phyloP scores from a whole-genome alignment of 2,797 vertebrate species.

The Trachurus trachurus region DNA sequence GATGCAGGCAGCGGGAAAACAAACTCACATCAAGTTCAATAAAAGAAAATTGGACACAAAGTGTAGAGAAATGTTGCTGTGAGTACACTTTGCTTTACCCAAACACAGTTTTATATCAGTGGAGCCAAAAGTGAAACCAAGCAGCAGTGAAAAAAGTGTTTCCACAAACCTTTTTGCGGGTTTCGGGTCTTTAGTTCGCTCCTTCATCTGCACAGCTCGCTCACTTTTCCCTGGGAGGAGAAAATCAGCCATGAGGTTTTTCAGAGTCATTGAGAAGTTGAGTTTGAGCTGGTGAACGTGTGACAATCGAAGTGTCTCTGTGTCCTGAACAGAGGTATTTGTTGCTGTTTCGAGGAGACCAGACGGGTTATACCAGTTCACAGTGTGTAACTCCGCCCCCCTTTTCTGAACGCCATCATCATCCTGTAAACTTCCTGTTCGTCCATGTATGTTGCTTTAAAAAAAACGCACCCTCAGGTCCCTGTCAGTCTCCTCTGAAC shows the following conservation, averaged over 20 bases:
- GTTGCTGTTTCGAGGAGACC: background rate
- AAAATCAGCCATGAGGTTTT: slow-evolving; percentile 1
- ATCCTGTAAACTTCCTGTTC: too few species aligned
- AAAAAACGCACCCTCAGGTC: too few species aligned
- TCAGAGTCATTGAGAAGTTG: background rate
- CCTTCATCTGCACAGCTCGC: background rate
- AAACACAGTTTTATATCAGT: background rate
- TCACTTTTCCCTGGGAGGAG: slow-evolving; percentile 54
- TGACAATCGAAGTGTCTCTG: background rate
- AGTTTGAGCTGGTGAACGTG: background rate
- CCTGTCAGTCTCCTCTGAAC: too few species aligned
- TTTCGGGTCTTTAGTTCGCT: slow-evolving; percentile 40
- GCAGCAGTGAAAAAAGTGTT: background rate
- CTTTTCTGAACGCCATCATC: background rate
- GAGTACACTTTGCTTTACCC: background rate
- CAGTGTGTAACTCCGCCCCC: background rate
- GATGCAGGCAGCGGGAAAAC: background rate
- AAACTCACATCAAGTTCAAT: background rate
- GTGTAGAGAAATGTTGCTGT: background rate
- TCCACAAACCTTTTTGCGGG: slow-evolving; percentile 60
- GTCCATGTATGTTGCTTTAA: too few species aligned
- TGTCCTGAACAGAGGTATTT: background rate
- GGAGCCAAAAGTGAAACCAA: background rate
- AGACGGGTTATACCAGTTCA: background rate
- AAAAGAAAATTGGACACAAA: background rate